Percentiles rank a stretch among this genome's conserved stretches.
These are phyloP conservation scores for Mystacides longicornis DNA, from an alignment of 2,888 invertebrate genomes.

Conservation along the genomic window DNA sequence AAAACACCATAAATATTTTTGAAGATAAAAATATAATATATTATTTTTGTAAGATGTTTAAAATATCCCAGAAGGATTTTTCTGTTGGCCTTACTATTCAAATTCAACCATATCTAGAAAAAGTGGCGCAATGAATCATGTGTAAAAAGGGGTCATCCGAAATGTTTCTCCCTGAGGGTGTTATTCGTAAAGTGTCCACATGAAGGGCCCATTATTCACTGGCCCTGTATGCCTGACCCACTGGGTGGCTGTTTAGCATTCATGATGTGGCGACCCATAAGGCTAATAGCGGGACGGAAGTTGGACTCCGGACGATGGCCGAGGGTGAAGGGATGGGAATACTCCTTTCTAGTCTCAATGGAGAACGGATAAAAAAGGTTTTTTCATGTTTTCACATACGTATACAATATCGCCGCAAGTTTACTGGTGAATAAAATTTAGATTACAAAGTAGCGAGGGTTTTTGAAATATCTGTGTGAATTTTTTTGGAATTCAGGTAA, in stretches of 20 bases:
- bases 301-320: slow-evolving; percentile 20
- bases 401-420: neutral
- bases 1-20: neutral
- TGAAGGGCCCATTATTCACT: slow-evolving; percentile 22
- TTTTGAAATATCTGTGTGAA: neutral
- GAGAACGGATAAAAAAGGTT: slow-evolving; percentile 7
- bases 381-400: slow-evolving; percentile 11
- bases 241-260: slow-evolving; percentile 21
- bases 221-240: slow-evolving; percentile 8
- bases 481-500: too few relatives aligned
- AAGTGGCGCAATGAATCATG: slow-evolving; percentile 8
- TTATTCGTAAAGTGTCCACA: slow-evolving; percentile 13
- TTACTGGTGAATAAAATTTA: slow-evolving; percentile 7
- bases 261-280: slow-evolving; percentile 22
- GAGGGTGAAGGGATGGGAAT: slow-evolving; percentile 11
- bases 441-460: slow-evolving; percentile 1
- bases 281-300: slow-evolving; percentile 24
- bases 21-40: neutral
- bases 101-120: slow-evolving; percentile 7
- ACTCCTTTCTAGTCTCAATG: slow-evolving; percentile 10
- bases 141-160: slow-evolving; percentile 13
- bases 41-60: neutral
- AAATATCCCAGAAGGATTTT: neutral
- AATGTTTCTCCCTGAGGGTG: slow-evolving; percentile 4
- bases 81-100: slow-evolving; percentile 7